Conservation (phyloP, 2,113 vertebrate species). For the Turdus rufiventris region DNA sequence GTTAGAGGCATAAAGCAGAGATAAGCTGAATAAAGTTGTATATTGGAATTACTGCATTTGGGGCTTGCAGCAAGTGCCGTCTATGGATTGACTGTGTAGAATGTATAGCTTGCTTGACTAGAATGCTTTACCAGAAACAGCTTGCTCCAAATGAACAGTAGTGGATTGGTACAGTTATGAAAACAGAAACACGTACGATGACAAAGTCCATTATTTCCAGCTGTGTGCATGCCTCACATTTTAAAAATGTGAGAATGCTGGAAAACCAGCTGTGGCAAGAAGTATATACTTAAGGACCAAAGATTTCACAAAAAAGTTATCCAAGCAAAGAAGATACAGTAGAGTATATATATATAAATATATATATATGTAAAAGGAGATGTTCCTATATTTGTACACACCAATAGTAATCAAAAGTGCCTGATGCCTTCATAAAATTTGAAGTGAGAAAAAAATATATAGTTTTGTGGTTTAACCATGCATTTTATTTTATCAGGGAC, state of each 20-base stretch:
- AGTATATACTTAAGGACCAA: slow-evolving; percentile 90
- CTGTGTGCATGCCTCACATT: slow-evolving; percentile 70
- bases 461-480: slow-evolving; percentile 80
- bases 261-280: slow-evolving; percentile 71
- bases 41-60: slow-evolving; percentile 65
- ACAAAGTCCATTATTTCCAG: slow-evolving; percentile 74
- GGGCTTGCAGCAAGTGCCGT: slow-evolving; percentile 63
- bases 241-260: slow-evolving; percentile 72
- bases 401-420: slow-evolving; percentile 91
- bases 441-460: slow-evolving; percentile 71
- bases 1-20: slow-evolving; percentile 61
- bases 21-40: slow-evolving; percentile 53
- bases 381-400: slow-evolving; percentile 86
- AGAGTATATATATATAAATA: slow-evolving; percentile 59
- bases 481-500: slow-evolving; percentile 82
- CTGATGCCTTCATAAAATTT: slow-evolving; percentile 83
- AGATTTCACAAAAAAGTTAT: slow-evolving; percentile 84
- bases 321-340: slow-evolving; percentile 72
- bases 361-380: slow-evolving; percentile 35
- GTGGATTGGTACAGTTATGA: slow-evolving; percentile 62
- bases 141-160: slow-evolving; percentile 67
- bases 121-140: slow-evolving; percentile 61
- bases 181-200: slow-evolving; percentile 46
- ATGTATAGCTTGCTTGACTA: slow-evolving; percentile 69
- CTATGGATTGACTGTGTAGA: slow-evolving; percentile 54